Evolutionary conservation across 2,888 invertebrate species (phyloP).

Genomic region (Nomada goodeniana): DNA sequence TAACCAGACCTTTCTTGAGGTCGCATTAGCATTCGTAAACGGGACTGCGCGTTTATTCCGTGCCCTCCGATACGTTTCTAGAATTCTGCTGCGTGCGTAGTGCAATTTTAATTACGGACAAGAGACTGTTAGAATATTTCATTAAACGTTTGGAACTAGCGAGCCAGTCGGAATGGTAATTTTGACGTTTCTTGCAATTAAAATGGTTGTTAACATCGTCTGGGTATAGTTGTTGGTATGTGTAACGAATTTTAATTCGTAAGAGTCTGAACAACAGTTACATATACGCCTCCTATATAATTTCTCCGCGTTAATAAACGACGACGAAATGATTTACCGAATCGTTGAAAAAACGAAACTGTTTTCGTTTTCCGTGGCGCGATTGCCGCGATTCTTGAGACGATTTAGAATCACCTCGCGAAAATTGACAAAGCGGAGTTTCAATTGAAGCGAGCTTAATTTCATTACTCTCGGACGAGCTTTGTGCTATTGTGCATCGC

Average conservation of each 20-base stretch:
- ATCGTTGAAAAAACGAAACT: neutral
- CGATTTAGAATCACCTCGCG: constrained; percentile 45
- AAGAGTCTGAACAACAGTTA: no score
- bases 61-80: neutral
- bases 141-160: neutral
- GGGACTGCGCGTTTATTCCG: neutral
- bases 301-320: no score
- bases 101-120: neutral
- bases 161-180: no score
- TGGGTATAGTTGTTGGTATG: no score
- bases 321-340: constrained; percentile 10
- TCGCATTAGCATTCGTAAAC: neutral
- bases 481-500: constrained; percentile 38
- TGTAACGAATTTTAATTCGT: no score
- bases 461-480: constrained; percentile 34
- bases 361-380: constrained; percentile 17
- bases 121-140: constrained; percentile 3
- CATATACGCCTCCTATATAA: no score
- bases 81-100: neutral
- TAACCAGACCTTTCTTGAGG: neutral
- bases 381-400: constrained; percentile 52
- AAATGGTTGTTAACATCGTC: no score
- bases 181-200: no score
- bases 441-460: constrained; percentile 53
- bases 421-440: constrained; percentile 39